Conservation (phyloP, 2,888 invertebrate species). For the Unio delphinus region DNA sequence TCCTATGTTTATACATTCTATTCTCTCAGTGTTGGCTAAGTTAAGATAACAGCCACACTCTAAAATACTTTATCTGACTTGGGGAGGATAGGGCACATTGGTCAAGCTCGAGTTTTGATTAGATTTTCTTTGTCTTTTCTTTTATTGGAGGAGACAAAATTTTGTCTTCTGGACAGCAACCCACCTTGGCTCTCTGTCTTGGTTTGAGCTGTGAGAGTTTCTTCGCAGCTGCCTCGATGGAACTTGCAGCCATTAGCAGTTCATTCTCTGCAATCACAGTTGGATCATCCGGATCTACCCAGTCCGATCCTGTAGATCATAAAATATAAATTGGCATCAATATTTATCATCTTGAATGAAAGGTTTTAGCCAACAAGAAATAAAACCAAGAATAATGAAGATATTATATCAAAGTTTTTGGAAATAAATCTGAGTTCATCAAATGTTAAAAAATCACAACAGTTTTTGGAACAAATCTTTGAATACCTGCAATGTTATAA, state of each 20-base stretch:
- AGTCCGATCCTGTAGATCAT: constrained; percentile 81
- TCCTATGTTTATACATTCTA: no score
- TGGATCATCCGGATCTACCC: constrained; percentile 97
- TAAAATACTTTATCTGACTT: no score
- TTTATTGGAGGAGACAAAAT: background rate
- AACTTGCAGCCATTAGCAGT: constrained; percentile 94
- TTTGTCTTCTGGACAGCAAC: constrained; percentile 19
- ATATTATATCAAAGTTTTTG: background rate
- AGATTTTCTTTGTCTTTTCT: background rate
- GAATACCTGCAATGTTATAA: no score
- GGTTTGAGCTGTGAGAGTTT: constrained; percentile 93
- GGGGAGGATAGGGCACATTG: no score
- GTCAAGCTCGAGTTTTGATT: no score
- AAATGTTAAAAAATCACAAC: no score
- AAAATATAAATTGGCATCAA: background rate
- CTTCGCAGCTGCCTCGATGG: constrained; percentile 97
- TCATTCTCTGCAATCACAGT: constrained; percentile 98
- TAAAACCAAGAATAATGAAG: background rate
- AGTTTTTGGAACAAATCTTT: no score
- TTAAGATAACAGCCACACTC: no score
- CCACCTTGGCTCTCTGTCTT: constrained; percentile 84
- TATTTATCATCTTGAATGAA: background rate
- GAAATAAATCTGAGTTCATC: no score
- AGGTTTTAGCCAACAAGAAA: background rate
- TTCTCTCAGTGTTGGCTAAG: no score